Evolutionary conservation across 2,888 invertebrate species (phyloP).

Genomic region (Sturmia bella): DNA sequence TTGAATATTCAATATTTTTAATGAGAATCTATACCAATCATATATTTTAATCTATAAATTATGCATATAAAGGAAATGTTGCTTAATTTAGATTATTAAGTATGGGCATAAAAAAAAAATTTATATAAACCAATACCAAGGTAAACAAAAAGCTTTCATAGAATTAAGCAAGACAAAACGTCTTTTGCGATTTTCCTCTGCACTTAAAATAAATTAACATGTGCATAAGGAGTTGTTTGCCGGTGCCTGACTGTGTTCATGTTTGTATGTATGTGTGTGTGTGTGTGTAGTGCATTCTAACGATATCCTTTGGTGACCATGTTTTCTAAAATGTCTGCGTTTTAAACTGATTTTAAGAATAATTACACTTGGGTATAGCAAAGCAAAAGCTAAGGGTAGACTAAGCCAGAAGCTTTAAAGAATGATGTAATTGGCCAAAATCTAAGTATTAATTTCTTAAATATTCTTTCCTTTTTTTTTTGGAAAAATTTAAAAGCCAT

Average conservation of each 20-base stretch:
- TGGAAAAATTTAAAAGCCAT: too few relatives aligned
- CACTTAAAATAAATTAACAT: neutral
- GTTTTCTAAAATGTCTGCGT: constrained; percentile 69
- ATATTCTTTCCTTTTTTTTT: too few relatives aligned
- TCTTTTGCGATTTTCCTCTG: constrained; percentile 22
- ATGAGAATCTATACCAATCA: constrained; percentile 32
- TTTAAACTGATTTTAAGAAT: constrained; percentile 68
- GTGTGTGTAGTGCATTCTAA: constrained; percentile 36
- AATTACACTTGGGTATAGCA: constrained; percentile 57
- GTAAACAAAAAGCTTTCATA: neutral
- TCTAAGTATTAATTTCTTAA: too few relatives aligned
- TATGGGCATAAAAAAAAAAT: constrained; percentile 18
- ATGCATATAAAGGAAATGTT: constrained; percentile 71
- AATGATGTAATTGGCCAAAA: neutral
- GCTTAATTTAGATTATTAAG: constrained; percentile 69
- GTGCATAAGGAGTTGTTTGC: neutral
- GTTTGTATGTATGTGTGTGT: constrained; percentile 1
- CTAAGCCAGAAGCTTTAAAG: constrained; percentile 19
- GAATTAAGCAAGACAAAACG: constrained; percentile 47
- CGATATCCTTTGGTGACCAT: constrained; percentile 67
- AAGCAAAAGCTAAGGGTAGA: constrained; percentile 19
- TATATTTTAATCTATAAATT: constrained; percentile 67
- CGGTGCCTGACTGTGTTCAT: constrained; percentile 3
- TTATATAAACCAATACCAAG: neutral
- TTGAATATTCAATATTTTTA: constrained; percentile 56